Evolutionary conservation across 53 echinoderm and acorn worm genomes (phyloP).

Genomic region (Echinarachnius parma): DNA sequence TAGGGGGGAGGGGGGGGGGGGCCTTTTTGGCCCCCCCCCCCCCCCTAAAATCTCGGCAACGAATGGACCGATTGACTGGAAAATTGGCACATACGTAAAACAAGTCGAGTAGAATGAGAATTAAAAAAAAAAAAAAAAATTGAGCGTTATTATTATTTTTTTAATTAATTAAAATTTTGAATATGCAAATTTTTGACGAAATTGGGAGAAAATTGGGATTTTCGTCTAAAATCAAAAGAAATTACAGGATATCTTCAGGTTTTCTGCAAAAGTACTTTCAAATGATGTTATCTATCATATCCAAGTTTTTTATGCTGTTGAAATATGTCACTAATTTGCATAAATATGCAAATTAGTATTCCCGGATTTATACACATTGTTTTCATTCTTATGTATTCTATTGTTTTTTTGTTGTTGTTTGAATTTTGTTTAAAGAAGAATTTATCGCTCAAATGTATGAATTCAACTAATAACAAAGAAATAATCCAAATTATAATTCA

Average conservation of each 20-base stretch:
- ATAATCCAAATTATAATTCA: constrained; percentile 21
- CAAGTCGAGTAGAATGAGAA: constrained; percentile 13
- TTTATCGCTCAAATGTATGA: constrained; percentile 4
- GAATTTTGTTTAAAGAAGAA: constrained; percentile 13
- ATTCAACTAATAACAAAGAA: constrained; percentile 21
- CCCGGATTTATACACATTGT: constrained; percentile 9
- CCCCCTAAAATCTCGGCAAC: constrained; percentile 5
- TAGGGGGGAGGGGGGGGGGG: too few species aligned
- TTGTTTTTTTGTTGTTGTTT: constrained; percentile 13
- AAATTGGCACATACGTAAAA: constrained; percentile 16
- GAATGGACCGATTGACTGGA: constrained; percentile 15
- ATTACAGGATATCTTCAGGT: constrained; percentile 14
- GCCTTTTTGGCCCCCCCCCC: too few species aligned
- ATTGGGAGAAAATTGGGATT: constrained; percentile 13
- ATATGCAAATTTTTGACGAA: constrained; percentile 16
- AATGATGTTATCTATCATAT: constrained; percentile 16
- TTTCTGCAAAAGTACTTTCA: constrained; percentile 9
- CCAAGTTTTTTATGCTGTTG: constrained; percentile 16
- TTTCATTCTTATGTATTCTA: constrained; percentile 10
- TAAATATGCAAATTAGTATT: constrained; percentile 16
- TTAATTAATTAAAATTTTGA: constrained; percentile 3
- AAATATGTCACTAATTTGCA: constrained; percentile 10
- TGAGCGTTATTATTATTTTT: constrained; percentile 8
- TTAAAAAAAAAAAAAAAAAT: constrained; percentile 6
- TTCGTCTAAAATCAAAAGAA: constrained; percentile 16